phyloP scores from a whole-genome alignment of 2,888 invertebrate genomes.

The Gandaritis pyraliata region DNA sequence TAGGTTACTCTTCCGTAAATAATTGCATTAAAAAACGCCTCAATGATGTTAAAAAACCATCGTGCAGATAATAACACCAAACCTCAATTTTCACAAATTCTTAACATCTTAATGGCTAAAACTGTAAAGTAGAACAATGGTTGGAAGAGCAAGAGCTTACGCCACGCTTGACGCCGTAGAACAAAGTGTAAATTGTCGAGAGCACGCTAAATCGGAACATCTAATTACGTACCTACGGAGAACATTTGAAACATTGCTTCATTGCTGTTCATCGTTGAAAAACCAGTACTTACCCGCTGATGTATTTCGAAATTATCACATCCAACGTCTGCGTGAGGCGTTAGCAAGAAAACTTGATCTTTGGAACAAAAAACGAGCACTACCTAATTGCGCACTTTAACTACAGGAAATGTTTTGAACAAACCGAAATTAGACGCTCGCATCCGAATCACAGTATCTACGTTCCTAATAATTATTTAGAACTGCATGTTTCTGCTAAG shows the following conservation, averaged over 20 bases:
- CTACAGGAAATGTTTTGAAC: conserved; percentile 59
- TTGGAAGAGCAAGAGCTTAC: conserved; percentile 50
- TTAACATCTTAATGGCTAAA: conserved; percentile 44
- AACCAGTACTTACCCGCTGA: conserved; percentile 52
- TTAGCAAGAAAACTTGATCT: conserved; percentile 57
- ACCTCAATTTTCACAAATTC: conserved; percentile 42
- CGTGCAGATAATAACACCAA: conserved; percentile 38
- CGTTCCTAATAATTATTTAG: conserved; percentile 44
- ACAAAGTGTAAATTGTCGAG: conserved; percentile 60
- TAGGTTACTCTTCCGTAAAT: neutral
- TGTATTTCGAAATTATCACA: conserved; percentile 60
- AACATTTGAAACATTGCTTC: conserved; percentile 55
- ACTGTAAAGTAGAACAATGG: conserved; percentile 60
- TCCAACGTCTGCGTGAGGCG: conserved; percentile 56
- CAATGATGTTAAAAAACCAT: conserved; percentile 18
- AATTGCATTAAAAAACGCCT: conserved; percentile 1
- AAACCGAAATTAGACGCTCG: conserved; percentile 48
- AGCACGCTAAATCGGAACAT: conserved; percentile 54
- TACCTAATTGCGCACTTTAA: conserved; percentile 56
- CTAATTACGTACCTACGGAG: conserved; percentile 56
- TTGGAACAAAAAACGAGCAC: conserved; percentile 57
- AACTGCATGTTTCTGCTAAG: conserved; percentile 42
- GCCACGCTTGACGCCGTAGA: conserved; percentile 44
- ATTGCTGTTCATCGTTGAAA: conserved; percentile 52
- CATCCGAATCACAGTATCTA: conserved; percentile 38